These are phyloP conservation scores for Drosophila serrata DNA, from an alignment of 1,140 invertebrate genomes.

Conservation along the genomic window DNA sequence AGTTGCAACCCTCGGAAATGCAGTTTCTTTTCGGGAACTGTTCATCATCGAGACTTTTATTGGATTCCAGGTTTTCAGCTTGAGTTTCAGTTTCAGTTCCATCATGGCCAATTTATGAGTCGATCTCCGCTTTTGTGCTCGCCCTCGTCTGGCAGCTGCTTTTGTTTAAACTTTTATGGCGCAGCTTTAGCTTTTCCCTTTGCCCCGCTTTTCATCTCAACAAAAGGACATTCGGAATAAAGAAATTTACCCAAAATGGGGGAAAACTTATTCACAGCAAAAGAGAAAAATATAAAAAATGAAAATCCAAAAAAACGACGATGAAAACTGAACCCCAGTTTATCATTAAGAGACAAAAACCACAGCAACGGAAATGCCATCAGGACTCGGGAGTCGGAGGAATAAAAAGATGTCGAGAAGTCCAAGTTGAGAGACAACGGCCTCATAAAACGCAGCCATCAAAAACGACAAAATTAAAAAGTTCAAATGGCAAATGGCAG, in stretches of 20 bases:
- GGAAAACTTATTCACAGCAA: conserved; percentile 41
- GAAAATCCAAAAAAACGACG: conserved; percentile 1
- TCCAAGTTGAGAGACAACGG: conserved; percentile 69
- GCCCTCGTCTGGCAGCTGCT: conserved; percentile 61
- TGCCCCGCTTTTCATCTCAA: conserved; percentile 44
- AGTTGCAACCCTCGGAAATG: conserved; percentile 61
- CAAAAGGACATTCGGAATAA: conserved; percentile 70
- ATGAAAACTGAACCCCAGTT: conserved; percentile 67
- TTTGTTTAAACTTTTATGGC: conserved; percentile 68
- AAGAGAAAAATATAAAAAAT: not conserved
- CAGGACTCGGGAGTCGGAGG: conserved; percentile 27
- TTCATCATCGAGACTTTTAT: conserved; percentile 35
- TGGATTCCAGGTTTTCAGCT: conserved; percentile 41
- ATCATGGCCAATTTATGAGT: conserved; percentile 76
- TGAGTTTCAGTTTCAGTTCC: conserved; percentile 61
- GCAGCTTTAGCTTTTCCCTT: conserved; percentile 62
- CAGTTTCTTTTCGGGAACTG: conserved; percentile 40
- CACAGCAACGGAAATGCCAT: conserved; percentile 57
- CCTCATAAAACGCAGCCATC: conserved; percentile 81
- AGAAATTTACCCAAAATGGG: conserved; percentile 52
- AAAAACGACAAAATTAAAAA: conserved; percentile 81
- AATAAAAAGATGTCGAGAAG: conserved; percentile 37
- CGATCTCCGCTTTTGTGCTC: conserved; percentile 56
- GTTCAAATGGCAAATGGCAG: conserved; percentile 78
- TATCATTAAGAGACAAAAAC: conserved; percentile 73